A percentile compares a stretch with the other conserved stretches of the same genome.
phyloP scores from a whole-genome alignment of 2,888 invertebrate genomes.

The Odontomyia ornata region DNA sequence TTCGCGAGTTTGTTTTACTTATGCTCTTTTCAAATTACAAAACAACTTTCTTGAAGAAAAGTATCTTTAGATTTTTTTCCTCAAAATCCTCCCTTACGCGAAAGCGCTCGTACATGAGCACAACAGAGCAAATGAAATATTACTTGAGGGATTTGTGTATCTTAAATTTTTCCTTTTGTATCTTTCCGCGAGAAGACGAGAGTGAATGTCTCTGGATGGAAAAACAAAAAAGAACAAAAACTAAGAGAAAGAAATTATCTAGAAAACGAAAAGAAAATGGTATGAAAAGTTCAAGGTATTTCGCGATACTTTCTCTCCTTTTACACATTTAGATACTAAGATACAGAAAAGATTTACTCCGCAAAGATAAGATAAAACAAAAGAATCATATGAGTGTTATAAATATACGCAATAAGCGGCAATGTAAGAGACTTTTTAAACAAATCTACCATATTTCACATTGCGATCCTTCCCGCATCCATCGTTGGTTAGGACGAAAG shows the following conservation, averaged over 20 bases:
- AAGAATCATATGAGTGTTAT: constrained; percentile 3
- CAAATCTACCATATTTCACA: constrained; percentile 4
- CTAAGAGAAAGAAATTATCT: not conserved
- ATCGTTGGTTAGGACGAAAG: too few species aligned
- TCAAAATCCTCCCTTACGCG: not conserved
- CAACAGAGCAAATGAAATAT: constrained; percentile 33
- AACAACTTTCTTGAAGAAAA: too few species aligned
- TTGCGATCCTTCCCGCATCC: not conserved
- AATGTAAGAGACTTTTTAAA: constrained; percentile 7
- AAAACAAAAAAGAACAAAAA: not conserved
- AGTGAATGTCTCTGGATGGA: not conserved
- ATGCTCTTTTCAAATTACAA: too few species aligned
- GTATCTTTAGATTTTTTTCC: not conserved
- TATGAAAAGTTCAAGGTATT: not conserved
- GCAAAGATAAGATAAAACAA: not conserved
- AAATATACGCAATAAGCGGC: constrained; percentile 6
- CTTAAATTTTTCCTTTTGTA: constrained; percentile 31
- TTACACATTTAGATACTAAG: not conserved
- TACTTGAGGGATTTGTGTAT: constrained; percentile 47
- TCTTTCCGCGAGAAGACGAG: not conserved
- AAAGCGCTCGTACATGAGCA: too few species aligned
- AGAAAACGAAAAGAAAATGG: not conserved
- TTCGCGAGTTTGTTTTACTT: too few species aligned
- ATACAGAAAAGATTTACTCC: constrained; percentile 2
- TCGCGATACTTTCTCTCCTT: not conserved